Evolutionary conservation across 1,140 invertebrate genomes (phyloP).

Genomic region (Trichomalopsis sarcophagae): DNA sequence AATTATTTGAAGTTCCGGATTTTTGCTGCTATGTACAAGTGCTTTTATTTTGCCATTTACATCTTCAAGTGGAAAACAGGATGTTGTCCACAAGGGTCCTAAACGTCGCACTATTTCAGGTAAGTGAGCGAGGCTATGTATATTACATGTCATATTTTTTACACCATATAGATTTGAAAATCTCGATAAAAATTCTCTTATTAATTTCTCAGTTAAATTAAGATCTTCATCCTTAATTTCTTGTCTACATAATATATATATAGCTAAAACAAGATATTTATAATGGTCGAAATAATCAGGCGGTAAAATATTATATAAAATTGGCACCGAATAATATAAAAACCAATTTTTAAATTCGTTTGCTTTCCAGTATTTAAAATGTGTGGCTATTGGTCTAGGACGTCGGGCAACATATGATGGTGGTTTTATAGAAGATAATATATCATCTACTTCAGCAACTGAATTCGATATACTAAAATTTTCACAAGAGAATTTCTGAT

Average conservation of each 20-base stretch:
- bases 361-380: constrained; percentile 50
- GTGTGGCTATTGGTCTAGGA: constrained; percentile 52
- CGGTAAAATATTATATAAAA: constrained; percentile 40
- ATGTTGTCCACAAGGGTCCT: constrained; percentile 49
- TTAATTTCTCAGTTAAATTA: constrained; percentile 19
- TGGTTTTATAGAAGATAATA: constrained; percentile 28
- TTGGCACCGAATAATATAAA: constrained; percentile 42
- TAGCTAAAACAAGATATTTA: constrained; percentile 11
- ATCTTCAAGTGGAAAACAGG: constrained; percentile 30
- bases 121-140: constrained; percentile 53
- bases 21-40: not conserved
- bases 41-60: too few relatives aligned
- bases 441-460: constrained; percentile 28
- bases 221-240: constrained; percentile 47
- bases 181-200: constrained; percentile 48
- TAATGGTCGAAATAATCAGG: constrained; percentile 51
- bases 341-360: constrained; percentile 50
- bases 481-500: constrained; percentile 10
- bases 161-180: constrained; percentile 49
- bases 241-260: constrained; percentile 46
- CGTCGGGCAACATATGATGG: constrained; percentile 49
- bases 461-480: constrained; percentile 26
- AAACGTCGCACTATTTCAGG: constrained; percentile 44
- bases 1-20: constrained; percentile 14
- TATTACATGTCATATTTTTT: constrained; percentile 49